phyloP scores from a whole-genome alignment of 1,140 invertebrate species.

The Magallana ariakensis region DNA sequence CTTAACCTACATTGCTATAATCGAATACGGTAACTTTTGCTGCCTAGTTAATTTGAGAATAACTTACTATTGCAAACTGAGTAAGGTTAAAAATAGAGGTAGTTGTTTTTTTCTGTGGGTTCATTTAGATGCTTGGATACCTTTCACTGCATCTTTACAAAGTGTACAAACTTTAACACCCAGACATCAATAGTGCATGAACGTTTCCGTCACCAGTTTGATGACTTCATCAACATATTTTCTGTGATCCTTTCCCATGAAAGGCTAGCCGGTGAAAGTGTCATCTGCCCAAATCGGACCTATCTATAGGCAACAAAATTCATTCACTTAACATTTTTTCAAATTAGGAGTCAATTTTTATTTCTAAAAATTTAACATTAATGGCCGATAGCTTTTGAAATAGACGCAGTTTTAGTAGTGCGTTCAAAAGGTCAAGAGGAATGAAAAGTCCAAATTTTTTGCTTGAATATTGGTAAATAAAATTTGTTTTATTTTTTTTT shows the following conservation, averaged over 20 bases:
- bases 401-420: too few species aligned
- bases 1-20: too few species aligned
- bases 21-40: too few species aligned
- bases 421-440: too few species aligned
- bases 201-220: not conserved
- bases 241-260: not conserved
- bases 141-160: constrained; percentile 5
- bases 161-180: not conserved
- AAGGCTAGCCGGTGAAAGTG: not conserved
- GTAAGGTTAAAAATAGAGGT: not conserved
- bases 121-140: constrained; percentile 10
- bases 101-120: not conserved
- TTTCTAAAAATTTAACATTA: too few species aligned
- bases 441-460: too few species aligned
- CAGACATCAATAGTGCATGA: not conserved
- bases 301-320: not conserved
- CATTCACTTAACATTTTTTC: too few species aligned
- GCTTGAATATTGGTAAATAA: too few species aligned
- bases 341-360: too few species aligned
- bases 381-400: too few species aligned
- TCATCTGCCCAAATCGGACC: not conserved
- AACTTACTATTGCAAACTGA: not conserved
- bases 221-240: not conserved
- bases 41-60: not conserved
- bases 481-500: too few species aligned